Base-by-base conservation (phyloP, 2,113 vertebrate species). In the Periophthalmus modestus region DNA sequence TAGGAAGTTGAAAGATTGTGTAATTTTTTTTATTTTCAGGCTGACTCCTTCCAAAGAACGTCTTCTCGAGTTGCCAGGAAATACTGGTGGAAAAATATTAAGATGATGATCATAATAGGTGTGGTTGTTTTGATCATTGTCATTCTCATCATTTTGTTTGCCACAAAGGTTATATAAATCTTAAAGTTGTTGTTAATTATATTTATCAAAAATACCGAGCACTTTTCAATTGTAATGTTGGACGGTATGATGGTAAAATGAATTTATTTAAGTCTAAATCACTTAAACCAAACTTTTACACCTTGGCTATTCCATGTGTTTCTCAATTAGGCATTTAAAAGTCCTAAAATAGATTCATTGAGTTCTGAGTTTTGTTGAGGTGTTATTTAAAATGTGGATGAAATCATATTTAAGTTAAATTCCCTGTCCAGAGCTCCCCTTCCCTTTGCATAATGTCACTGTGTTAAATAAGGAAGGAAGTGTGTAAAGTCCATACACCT, bases 71-170 rank as follows among this genome's bases (percentile, higher is more conserved):
- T 92, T 65, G 91, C 93, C 76, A 91, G 91, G 73, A 95, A 94
- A 73, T 93, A 93, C 86, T 95, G 94, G 93, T 94, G 93, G 93
- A 95, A 91, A 86, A 94, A 94, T 66, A 87, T 88, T 50, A 95
- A 93, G 90, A 92, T 94, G 88, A 93, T 95, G 81, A 81, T 95
- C 14, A 80, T 95, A 59, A 94, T 94, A 4, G 89, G 91, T 9
- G 82, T 90, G 10, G 11, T 94, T 18, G 82, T 93, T 66, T n/a
- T 92, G 52, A 73, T 93, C 61, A 61, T 95, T 61, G 2, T 94
- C 9, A 74, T 94, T 82, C 82, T 95, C 71, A 95, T 96, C 85
- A 91, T 95, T 83, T 93, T 96, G 69, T 73, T 93, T 66, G 93
- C 94, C 71, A 94, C 91, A 1, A 75, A 79, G 0, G 77, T 92